phyloP scores from a whole-genome alignment of 2,888 invertebrate species.

The Diaprepes abbreviatus region DNA sequence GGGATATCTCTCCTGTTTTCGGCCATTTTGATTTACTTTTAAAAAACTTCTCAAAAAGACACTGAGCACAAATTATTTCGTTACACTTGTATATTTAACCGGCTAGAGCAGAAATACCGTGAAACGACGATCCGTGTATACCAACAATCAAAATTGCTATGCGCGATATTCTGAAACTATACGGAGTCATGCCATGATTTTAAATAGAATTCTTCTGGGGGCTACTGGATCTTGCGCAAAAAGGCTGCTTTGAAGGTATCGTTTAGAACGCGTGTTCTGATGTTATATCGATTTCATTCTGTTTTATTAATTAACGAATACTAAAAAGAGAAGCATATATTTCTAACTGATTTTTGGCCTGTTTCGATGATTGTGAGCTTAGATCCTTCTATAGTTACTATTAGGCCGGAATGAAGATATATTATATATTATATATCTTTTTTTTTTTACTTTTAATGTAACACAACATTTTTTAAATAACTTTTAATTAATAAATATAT shows the following conservation, averaged over 20 bases:
- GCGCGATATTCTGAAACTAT: constrained; percentile 40
- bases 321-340: too few species aligned
- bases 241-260: neutral
- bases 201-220: constrained; percentile 62
- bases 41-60: constrained; percentile 9
- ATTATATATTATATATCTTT: too few species aligned
- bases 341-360: too few species aligned
- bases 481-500: too few species aligned
- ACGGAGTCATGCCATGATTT: constrained; percentile 54
- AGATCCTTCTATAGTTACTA: neutral
- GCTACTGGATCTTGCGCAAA: constrained; percentile 58
- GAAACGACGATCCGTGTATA: neutral
- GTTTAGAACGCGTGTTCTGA: neutral
- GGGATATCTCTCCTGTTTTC: constrained; percentile 89
- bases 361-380: neutral
- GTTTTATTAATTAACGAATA: neutral
- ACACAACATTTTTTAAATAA: too few species aligned
- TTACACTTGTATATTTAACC: constrained; percentile 30
- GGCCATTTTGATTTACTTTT: constrained; percentile 74
- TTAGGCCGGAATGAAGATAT: constrained; percentile 1
- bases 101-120: constrained; percentile 33
- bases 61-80: constrained; percentile 13
- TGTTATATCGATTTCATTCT: neutral
- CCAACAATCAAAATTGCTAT: constrained; percentile 23
- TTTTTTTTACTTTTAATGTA: too few species aligned